Base-by-base conservation (phyloP, 2,113 vertebrate genomes). In the Xiphophorus couchianus region DNA sequence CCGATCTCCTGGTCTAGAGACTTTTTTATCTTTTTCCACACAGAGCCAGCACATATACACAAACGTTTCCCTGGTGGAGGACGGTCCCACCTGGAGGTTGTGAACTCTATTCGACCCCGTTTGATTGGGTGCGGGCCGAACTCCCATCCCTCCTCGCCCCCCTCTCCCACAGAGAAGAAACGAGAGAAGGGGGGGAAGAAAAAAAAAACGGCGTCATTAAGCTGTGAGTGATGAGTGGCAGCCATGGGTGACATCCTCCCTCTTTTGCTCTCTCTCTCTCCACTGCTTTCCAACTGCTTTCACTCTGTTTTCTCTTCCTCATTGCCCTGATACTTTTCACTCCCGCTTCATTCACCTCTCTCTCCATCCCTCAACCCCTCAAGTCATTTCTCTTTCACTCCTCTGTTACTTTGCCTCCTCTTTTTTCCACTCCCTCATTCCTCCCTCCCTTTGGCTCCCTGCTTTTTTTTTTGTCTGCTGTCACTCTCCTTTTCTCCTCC, bases 81-180 rank as follows among this genome's bases (percentile, higher is more conserved):
- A 89, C 95, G 91, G 94, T 95, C 96, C 96, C 97, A 98, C 97
- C 97, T 98, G 97, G 96, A 96, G 95, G 95, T 96, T 95, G 95
- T 99, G 97, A 98, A 98, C 97, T 98, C 95, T 94, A 91, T 88
- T 95, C 96, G 97, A 98, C 97, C 97, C 95, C 90, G 76, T 94
- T 94, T 96, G 96, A 97, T 97, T 96, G 96, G 90, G 95, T 94
- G 94, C 93, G 94, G 95, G 93, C 95, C 93, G 94, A 93, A 93
- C 93, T 94, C 95, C 95, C 95, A 94, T 94, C 94, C 94, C 71
- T 84, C 83, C 86, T 81, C 79, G 78, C 88, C 82, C 88, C 94
- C 77, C 85, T 84, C 86, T 84, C 79, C 78, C 88, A 89, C 66
- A 37, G 78, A 86, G 84, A 87, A 88, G 84, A 85, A 89, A 83